These are phyloP conservation scores for Platycheirus rosarum DNA, from an alignment of 2,888 invertebrate genomes.

Conservation along the genomic window DNA sequence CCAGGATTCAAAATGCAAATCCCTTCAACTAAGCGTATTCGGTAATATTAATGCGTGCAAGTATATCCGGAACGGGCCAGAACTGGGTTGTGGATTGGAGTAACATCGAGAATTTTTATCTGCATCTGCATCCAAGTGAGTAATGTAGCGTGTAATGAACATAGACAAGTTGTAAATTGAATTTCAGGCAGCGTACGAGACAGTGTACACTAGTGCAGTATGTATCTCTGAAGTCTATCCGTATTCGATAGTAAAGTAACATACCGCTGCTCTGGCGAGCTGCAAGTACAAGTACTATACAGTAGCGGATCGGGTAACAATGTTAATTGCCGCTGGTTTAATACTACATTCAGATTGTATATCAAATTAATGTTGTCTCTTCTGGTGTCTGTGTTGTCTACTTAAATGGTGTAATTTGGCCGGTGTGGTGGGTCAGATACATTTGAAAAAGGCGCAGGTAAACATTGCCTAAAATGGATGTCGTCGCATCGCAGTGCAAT, in stretches of 20 bases:
- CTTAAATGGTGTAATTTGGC: slow-evolving; percentile 35
- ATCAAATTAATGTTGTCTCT: slow-evolving; percentile 68
- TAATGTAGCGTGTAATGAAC: slow-evolving; percentile 73
- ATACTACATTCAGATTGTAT: slow-evolving; percentile 68
- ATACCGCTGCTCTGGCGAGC: no score
- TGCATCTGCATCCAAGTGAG: slow-evolving; percentile 63
- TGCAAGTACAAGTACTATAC: background rate
- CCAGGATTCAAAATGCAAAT: slow-evolving; percentile 25
- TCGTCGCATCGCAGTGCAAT: slow-evolving; percentile 21
- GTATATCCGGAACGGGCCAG: background rate
- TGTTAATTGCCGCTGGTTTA: slow-evolving; percentile 72
- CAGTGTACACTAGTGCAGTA: slow-evolving; percentile 17
- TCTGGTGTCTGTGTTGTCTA: slow-evolving; percentile 27
- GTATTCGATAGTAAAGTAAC: slow-evolving; percentile 4
- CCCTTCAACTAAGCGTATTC: background rate
- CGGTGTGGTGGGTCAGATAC: slow-evolving; percentile 45
- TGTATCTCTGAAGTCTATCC: slow-evolving; percentile 11
- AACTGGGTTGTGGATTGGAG: no score
- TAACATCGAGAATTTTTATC: slow-evolving; percentile 31
- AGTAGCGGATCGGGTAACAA: slow-evolving; percentile 68
- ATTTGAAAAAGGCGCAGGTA: slow-evolving; percentile 8
- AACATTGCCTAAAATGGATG: slow-evolving; percentile 11
- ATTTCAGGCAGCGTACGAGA: slow-evolving; percentile 29
- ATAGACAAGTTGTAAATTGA: slow-evolving; percentile 70
- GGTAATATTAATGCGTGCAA: slow-evolving; percentile 26